Conservation (phyloP, 2,113 vertebrate genomes). For the Nothoprocta perdicaria region DNA sequence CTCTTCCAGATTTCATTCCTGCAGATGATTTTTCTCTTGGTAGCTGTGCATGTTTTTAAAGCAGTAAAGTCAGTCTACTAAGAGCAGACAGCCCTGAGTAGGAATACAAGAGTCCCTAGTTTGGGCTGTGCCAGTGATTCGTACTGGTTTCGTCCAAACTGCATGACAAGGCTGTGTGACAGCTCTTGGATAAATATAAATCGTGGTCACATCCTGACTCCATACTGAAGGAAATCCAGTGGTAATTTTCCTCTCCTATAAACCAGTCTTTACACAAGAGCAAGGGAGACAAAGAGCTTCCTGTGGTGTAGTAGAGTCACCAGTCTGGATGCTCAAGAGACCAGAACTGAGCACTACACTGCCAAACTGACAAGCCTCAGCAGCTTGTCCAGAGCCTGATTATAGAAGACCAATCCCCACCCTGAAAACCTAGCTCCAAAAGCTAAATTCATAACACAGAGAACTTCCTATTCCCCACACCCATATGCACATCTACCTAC, state of each 20-base stretch:
- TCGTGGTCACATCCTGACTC: conserved; percentile 31
- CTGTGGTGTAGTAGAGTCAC: conserved; percentile 26
- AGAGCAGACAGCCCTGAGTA: background rate
- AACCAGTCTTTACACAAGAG: conserved; percentile 18
- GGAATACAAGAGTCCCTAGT: background rate
- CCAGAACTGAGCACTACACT: background rate
- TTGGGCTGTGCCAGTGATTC: background rate
- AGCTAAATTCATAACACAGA: background rate
- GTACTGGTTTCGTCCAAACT: background rate
- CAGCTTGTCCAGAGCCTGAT: background rate
- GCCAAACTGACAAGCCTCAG: background rate
- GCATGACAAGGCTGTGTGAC: conserved; percentile 7
- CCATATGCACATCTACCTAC: background rate
- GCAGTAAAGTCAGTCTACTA: background rate
- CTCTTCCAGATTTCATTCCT: background rate
- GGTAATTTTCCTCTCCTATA: conserved; percentile 26
- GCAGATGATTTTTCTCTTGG: background rate
- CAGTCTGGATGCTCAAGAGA: background rate
- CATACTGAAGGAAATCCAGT: conserved; percentile 13
- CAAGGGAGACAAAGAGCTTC: background rate
- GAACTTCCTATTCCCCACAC: background rate
- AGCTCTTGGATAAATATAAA: conserved; percentile 6
- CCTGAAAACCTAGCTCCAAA: background rate
- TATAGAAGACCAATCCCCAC: background rate
- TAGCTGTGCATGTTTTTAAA: background rate